phyloP scores from a whole-genome alignment of 2,888 invertebrate genomes.

The Leptopilina myrica region DNA sequence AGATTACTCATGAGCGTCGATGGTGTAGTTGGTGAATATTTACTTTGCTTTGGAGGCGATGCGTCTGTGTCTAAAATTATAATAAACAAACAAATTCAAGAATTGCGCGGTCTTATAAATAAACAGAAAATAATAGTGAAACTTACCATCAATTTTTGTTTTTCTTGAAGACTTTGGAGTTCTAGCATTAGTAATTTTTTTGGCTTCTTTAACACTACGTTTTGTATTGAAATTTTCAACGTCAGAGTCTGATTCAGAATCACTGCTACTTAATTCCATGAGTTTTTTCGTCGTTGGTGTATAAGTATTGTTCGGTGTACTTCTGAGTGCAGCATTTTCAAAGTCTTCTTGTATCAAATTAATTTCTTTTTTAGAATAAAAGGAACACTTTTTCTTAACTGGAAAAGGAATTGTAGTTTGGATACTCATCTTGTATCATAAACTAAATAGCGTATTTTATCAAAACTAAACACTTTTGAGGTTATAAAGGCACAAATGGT shows the following conservation, averaged over 20 bases:
- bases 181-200: conserved; percentile 14
- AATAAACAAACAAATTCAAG: conserved; percentile 38
- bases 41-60: conserved; percentile 63
- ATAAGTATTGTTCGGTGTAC: conserved; percentile 57
- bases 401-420: conserved; percentile 79
- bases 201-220: background rate
- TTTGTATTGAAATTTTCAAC: conserved; percentile 60
- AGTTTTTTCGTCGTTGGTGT: conserved; percentile 69
- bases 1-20: conserved; percentile 64
- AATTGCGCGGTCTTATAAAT: too few species aligned
- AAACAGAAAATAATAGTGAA: background rate
- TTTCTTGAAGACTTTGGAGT: conserved; percentile 59
- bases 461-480: background rate
- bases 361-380: conserved; percentile 66
- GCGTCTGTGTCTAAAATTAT: conserved; percentile 47
- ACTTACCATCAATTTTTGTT: conserved; percentile 38
- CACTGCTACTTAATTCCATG: conserved; percentile 71
- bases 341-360: conserved; percentile 61
- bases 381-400: conserved; percentile 76
- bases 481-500: background rate
- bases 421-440: conserved; percentile 69
- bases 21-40: conserved; percentile 62
- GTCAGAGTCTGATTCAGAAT: conserved; percentile 71
- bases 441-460: background rate
- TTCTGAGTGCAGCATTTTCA: conserved; percentile 62